Evolutionary conservation across 1,140 invertebrate species (phyloP), one percentile per base, ranked within the genome.

Genomic region (Drosophila simulans): DNA sequence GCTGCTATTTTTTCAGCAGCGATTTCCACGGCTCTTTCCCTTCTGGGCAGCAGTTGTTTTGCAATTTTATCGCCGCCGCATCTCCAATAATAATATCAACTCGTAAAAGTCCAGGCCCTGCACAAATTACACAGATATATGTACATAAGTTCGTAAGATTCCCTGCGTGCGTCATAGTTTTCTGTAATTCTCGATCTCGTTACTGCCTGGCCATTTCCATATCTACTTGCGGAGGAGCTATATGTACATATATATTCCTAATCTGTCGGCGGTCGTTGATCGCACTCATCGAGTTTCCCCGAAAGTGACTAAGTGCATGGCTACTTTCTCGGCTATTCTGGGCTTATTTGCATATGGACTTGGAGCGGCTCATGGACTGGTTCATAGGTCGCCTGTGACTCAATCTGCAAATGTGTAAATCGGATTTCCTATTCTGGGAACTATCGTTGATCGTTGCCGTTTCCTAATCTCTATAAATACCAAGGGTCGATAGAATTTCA

Each of bases 31-130:
- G 22, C 77, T 58, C 49, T 49, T 69, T 77, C 62, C 51, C 64
- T 57, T 70, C 43, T 20, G 65, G 49, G 48, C 58, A 40, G 35
- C 69, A 27, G 42, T 69, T 56, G 66, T 57, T 75, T 80, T 77
- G 81, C 72, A 77, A 71, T 84, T 80, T 72, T 74, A 74, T 74
- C 58, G 71, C 39, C 49, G 66, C 66, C 69, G 66, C 66, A 72
- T 72, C 65, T 71, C 34, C 66, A 72, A 59, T 59, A 69, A 39
- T 43, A 70, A 46, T 27, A 62, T 51, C 37, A 70, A 69, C 51
- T 57, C 69, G 69, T 72, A 43, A 70, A 71, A 70, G 39, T 70
- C 64, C 65, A 20, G 48, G 68, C 70, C 72, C 70, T 65, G 52
- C 39, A 60, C 37, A 71, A 48, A 34, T 5, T 39, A 48, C 17